A percentile compares a stretch with the other conserved stretches of the same genome.
These are phyloP conservation scores for Galerucella pusilla DNA, from an alignment of 2,888 invertebrate species.

Conservation along the genomic window DNA sequence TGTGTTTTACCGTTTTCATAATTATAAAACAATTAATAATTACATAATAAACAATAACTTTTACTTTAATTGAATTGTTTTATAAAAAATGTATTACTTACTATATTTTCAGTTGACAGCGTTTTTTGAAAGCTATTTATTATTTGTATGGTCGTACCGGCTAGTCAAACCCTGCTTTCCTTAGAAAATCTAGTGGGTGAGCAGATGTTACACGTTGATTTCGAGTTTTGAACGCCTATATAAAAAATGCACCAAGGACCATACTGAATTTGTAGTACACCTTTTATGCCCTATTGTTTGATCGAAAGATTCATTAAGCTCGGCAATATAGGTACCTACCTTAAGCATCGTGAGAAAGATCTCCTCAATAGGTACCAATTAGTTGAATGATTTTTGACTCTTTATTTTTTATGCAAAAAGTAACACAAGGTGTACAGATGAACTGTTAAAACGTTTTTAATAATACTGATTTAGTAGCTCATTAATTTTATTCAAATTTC, in stretches of 20 bases:
- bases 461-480: not conserved
- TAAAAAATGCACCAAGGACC: slow-evolving; percentile 44
- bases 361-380: slow-evolving; percentile 38
- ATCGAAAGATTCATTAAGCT: slow-evolving; percentile 47
- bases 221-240: slow-evolving; percentile 37
- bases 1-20: too few species aligned
- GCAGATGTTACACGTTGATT: slow-evolving; percentile 53
- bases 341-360: slow-evolving; percentile 42
- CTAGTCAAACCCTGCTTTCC: slow-evolving; percentile 31
- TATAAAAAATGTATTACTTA: too few species aligned
- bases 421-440: slow-evolving; percentile 18
- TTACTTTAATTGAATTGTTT: too few species aligned
- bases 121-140: too few species aligned
- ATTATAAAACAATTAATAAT: too few species aligned
- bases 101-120: too few species aligned
- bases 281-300: slow-evolving; percentile 46
- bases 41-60: too few species aligned
- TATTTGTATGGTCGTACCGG: not conserved
- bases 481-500: slow-evolving; percentile 5
- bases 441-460: not conserved
- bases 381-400: slow-evolving; percentile 33
- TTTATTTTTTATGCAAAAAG: slow-evolving; percentile 43
- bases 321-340: slow-evolving; percentile 40
- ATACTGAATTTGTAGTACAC: slow-evolving; percentile 45
- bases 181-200: slow-evolving; percentile 50